Conservation (phyloP, 2,113 vertebrate species). For the Neodontobutis hainanensis region DNA sequence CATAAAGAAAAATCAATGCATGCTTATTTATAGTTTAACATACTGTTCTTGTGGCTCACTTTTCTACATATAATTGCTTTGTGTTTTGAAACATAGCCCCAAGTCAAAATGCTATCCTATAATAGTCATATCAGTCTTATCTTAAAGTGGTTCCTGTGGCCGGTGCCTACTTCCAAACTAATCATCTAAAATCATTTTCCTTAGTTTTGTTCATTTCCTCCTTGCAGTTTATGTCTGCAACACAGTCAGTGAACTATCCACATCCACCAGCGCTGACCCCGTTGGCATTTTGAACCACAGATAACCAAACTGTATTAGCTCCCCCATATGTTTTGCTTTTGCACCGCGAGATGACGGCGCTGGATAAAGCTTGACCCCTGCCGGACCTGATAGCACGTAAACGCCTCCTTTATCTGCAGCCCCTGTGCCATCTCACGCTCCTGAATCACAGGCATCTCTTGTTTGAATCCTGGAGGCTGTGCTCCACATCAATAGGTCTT, state of each 20-base stretch:
- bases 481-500: conserved; percentile 42
- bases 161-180: background rate
- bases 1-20: conserved; percentile 9
- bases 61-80: background rate
- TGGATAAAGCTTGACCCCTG: conserved; percentile 59
- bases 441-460: conserved; percentile 55
- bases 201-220: conserved; percentile 18
- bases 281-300: conserved; percentile 58
- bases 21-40: background rate
- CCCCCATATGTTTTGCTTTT: conserved; percentile 32
- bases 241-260: background rate
- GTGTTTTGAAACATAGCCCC: background rate
- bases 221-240: background rate
- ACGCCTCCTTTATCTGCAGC: conserved; percentile 52
- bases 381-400: conserved; percentile 45
- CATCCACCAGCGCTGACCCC: conserved; percentile 34
- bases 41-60: background rate
- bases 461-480: conserved; percentile 37
- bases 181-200: background rate
- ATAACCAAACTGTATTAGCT: conserved; percentile 48
- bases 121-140: no score
- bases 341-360: conserved; percentile 32
- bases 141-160: no score
- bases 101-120: no score
- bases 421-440: conserved; percentile 21